Percentiles rank a stretch among this genome's conserved stretches.
phyloP scores from a whole-genome alignment of 2,797 vertebrate genomes.

The Pagetopsis macropterus region DNA sequence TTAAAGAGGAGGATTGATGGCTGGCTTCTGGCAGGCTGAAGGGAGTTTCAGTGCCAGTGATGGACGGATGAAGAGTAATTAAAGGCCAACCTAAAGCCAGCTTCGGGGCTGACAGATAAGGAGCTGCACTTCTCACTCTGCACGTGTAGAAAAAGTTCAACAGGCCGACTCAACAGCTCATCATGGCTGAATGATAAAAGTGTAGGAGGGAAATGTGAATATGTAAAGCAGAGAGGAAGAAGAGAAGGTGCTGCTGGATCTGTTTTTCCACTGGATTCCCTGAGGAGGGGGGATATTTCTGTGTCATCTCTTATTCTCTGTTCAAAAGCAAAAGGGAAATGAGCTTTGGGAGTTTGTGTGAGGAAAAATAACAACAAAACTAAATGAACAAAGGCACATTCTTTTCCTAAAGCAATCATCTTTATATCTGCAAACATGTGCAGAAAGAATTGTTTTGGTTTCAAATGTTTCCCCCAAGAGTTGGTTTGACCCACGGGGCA shows the following conservation, averaged over 20 bases:
- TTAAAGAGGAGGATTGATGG: slow-evolving; percentile 11
- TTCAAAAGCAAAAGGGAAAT: slow-evolving; percentile 40
- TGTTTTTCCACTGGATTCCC: slow-evolving; percentile 33
- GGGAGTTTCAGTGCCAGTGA: slow-evolving; percentile 53
- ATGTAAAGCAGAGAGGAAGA: slow-evolving; percentile 16
- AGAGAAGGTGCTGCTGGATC: slow-evolving; percentile 6
- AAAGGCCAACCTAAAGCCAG: slow-evolving; percentile 57
- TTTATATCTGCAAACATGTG: slow-evolving; percentile 1
- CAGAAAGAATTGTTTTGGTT: slow-evolving; percentile 8
- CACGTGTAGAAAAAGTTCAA: slow-evolving; percentile 18
- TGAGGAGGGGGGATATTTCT: slow-evolving; percentile 48
- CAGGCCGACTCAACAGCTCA: slow-evolving; percentile 12
- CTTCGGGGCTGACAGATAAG: slow-evolving; percentile 40
- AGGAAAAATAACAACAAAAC: slow-evolving; percentile 50
- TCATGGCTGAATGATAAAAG: slow-evolving; percentile 4
- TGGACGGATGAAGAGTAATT: slow-evolving; percentile 62
- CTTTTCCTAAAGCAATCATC: slow-evolving; percentile 24
- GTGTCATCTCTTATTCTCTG: slow-evolving; percentile 40
- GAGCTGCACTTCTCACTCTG: slow-evolving; percentile 20
- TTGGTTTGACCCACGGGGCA: slow-evolving; percentile 35
- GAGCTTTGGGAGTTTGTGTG: slow-evolving; percentile 39
- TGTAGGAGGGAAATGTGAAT: slow-evolving; percentile 9
- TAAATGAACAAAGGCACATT: slow-evolving; percentile 33
- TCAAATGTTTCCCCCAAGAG: slow-evolving; percentile 24
- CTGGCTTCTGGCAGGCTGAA: slow-evolving; percentile 38